phyloP scores from a whole-genome alignment of 2,888 invertebrate genomes.

The Nysson spinosus region DNA sequence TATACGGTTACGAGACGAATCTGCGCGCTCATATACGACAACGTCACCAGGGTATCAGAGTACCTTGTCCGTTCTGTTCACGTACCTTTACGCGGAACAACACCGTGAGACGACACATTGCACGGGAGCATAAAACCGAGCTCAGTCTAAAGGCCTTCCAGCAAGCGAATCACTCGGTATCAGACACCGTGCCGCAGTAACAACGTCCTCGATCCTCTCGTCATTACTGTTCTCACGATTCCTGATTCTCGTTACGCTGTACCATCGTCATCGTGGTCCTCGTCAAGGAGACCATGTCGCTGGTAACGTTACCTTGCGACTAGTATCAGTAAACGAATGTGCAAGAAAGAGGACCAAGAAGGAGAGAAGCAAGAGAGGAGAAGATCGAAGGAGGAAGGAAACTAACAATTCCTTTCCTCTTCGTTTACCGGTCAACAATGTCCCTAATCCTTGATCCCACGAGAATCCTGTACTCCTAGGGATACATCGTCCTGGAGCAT shows the following conservation, averaged over 20 bases:
- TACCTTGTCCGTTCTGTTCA: slow-evolving; percentile 93
- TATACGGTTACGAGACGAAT: slow-evolving; percentile 96
- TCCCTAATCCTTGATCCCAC: background rate
- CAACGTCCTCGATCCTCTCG: slow-evolving; percentile 31
- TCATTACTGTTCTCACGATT: slow-evolving; percentile 19
- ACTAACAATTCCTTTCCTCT: slow-evolving; percentile 27
- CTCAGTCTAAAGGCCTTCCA: slow-evolving; percentile 83
- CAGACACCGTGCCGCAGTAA: slow-evolving; percentile 72
- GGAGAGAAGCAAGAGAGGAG: slow-evolving; percentile 15
- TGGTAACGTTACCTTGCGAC: slow-evolving; percentile 67
- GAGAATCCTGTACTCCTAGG: too few relatives aligned
- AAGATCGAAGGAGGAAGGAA: slow-evolving; percentile 14
- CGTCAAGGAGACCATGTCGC: slow-evolving; percentile 38
- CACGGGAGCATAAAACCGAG: slow-evolving; percentile 91
- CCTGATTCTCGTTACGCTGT: slow-evolving; percentile 17
- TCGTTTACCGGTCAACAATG: slow-evolving; percentile 45
- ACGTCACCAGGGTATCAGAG: slow-evolving; percentile 94
- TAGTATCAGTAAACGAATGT: slow-evolving; percentile 27
- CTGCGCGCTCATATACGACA: slow-evolving; percentile 93
- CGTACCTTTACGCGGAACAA: slow-evolving; percentile 95
- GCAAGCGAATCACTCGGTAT: slow-evolving; percentile 75
- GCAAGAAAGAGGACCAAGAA: slow-evolving; percentile 2
- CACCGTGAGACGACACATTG: slow-evolving; percentile 93
- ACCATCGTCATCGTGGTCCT: slow-evolving; percentile 16
- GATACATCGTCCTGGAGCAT: too few relatives aligned